phyloP scores from a whole-genome alignment of 92 coral and sea anemone genomes.

The Meandrina meandrites region DNA sequence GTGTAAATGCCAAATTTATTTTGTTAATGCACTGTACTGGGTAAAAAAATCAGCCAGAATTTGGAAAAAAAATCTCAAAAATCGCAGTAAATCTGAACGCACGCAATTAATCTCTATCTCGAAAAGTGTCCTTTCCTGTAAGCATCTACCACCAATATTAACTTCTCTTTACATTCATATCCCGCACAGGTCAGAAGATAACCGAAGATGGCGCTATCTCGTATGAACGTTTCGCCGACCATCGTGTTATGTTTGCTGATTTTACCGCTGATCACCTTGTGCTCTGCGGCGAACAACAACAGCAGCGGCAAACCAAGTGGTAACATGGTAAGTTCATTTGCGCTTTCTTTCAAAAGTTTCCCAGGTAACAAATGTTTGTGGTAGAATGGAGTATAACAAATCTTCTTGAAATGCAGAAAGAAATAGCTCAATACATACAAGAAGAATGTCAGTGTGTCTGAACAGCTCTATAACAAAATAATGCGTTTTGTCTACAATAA shows the following conservation, averaged over 20 bases:
- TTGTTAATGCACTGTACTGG: no score
- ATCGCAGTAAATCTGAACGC: no score
- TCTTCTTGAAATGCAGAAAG: no score
- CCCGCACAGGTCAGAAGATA: background rate
- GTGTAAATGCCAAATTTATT: no score
- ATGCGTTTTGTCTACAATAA: background rate
- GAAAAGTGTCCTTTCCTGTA: no score
- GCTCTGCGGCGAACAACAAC: background rate
- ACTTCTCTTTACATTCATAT: no score
- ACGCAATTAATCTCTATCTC: no score
- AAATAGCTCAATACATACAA: no score
- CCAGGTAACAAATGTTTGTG: background rate
- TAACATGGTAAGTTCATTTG: background rate
- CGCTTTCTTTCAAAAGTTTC: background rate
- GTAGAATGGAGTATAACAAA: background rate
- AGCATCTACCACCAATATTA: no score
- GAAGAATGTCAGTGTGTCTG: background rate
- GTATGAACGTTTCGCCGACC: background rate
- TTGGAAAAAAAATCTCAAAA: no score
- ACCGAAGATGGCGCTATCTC: background rate
- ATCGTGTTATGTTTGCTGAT: background rate
- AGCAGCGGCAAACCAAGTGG: conserved; percentile 6
- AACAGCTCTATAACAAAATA: background rate
- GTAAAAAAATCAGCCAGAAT: no score
- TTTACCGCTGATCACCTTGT: background rate